Evolutionary conservation across 2,113 vertebrate genomes (phyloP).

Genomic region (Neotoma lepida): DNA sequence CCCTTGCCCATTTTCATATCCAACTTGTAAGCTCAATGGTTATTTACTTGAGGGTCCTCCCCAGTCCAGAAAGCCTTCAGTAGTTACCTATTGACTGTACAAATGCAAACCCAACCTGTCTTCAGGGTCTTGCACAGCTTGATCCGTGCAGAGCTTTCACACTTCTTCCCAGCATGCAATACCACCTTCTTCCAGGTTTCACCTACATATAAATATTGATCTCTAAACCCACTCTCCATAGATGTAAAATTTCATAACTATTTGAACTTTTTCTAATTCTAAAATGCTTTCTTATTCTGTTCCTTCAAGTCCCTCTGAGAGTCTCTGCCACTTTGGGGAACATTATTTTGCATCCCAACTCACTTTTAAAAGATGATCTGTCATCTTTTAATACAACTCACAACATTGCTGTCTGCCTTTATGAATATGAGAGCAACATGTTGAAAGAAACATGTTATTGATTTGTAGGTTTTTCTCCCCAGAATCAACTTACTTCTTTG

Average conservation of each 20-base stretch:
- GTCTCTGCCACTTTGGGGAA: neutral
- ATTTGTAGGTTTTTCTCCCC: neutral
- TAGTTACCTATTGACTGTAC: neutral
- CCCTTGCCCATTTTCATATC: neutral
- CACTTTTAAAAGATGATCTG: neutral
- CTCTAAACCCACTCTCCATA: neutral
- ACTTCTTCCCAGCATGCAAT: rapidly evolving
- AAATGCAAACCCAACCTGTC: neutral
- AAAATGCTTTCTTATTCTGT: neutral
- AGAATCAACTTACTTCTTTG: neutral
- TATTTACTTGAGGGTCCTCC: neutral
- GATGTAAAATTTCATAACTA: neutral
- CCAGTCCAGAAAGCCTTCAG: neutral
- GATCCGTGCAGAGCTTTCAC: neutral
- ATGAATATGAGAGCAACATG: neutral
- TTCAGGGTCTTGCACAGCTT: neutral
- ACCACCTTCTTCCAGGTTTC: neutral
- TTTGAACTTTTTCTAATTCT: neutral
- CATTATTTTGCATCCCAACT: neutral
- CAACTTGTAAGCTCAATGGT: neutral
- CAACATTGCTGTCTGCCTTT: neutral
- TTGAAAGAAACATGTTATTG: neutral
- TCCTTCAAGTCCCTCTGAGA: neutral
- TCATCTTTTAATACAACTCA: no score
- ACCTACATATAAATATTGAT: neutral